Conservation (phyloP, 2,888 invertebrate genomes). For the Drosophila pseudotalamancana region DNA sequence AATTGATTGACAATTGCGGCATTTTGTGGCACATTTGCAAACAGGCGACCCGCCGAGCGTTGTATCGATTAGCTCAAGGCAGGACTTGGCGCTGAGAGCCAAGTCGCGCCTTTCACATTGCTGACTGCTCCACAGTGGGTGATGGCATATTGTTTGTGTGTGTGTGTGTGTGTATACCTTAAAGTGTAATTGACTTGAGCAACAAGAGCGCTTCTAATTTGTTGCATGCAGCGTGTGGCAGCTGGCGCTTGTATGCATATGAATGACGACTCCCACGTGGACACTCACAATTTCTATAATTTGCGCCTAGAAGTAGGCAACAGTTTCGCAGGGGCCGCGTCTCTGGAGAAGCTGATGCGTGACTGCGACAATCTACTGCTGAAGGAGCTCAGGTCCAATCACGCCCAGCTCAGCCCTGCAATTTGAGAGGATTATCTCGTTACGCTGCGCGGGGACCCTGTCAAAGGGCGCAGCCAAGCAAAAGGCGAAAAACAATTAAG, state of each 20-base stretch:
- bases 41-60: slow-evolving; percentile 58
- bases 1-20: slow-evolving; percentile 79
- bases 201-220: slow-evolving; percentile 33
- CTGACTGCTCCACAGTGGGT: slow-evolving; percentile 12
- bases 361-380: slow-evolving; percentile 12
- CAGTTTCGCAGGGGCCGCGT: background rate
- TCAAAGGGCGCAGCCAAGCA: slow-evolving; percentile 64
- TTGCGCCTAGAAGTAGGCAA: slow-evolving; percentile 45
- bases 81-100: slow-evolving; percentile 38
- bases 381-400: background rate
- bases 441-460: slow-evolving; percentile 23
- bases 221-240: slow-evolving; percentile 26
- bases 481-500: slow-evolving; percentile 69
- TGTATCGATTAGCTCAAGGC: slow-evolving; percentile 70
- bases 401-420: slow-evolving; percentile 19
- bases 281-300: slow-evolving; percentile 50
- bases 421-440: slow-evolving; percentile 64
- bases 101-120: slow-evolving; percentile 25
- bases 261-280: slow-evolving; percentile 22
- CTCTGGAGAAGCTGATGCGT: slow-evolving; percentile 10
- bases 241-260: background rate
- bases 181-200: slow-evolving; percentile 59
- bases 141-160: background rate
- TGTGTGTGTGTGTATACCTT: slow-evolving; percentile 7
- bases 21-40: slow-evolving; percentile 74